Base-by-base conservation (phyloP, 2,888 invertebrate genomes). In the Ametastegia equiseti region DNA sequence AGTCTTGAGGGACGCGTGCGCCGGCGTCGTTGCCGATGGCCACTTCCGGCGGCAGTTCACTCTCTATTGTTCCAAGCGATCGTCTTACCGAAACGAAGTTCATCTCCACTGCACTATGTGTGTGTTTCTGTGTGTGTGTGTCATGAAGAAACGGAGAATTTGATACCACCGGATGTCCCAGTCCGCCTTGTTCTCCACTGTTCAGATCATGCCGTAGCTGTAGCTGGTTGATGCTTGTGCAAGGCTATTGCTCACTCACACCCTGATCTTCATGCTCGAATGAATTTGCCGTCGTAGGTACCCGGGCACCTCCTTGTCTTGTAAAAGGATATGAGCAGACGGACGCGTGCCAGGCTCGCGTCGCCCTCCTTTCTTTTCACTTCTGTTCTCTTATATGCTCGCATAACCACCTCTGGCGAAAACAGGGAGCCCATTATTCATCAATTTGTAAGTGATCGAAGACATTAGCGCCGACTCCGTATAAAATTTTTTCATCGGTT, bases 91-190 rank as follows among this genome's bases (percentile, higher is more conserved):
- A 39, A 67, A 19, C 65, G 11, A n/a, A 67, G 39, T 80, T 87
- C 86, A 85, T 84, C 83, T 82, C 80, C 60, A 73, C 33, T n/a
- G n/a, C n/a, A n/a, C n/a, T n/a, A n/a, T n/a, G 82, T 82, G 9
- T n/a, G 15, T n/a, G 47, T 13, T 13, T 1, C 3, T 30, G 23
- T 2, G 85, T 39, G 9, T 39, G 39, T 39, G 65, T 36, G 65
- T 39, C 19, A 19, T n/a, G n/a, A 87, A 89, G 84, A 87, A 88
- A 86, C 84, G 86, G 83, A 84, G 84, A 89, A 90, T 87, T 87
- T 86, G 90, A 89, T 89, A 89, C 88, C 85, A 83, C 85, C 79
- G 83, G 83, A 50, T 54, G 50, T 19, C 13, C 27, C 36, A 65
- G 60, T 60, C 60, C 60, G 60, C 60, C 60, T 60, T 60, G 9